Conservation (phyloP, 2,113 vertebrate genomes). For the Xyrauchen texanus region DNA sequence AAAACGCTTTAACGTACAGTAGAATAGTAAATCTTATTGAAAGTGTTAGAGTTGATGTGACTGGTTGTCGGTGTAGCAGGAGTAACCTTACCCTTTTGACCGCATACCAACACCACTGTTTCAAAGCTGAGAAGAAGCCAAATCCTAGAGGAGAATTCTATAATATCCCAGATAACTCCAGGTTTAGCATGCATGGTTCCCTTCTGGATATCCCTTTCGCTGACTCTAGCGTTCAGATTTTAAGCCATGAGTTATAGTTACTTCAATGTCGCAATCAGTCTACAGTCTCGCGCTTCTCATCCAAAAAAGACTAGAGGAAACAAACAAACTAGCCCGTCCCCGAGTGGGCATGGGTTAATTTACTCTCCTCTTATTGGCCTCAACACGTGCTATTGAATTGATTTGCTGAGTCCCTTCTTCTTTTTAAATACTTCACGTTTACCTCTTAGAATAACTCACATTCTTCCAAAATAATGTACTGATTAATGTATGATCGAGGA, state of each 20-base stretch:
- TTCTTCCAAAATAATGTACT: too few species aligned
- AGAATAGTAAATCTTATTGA: too few species aligned
- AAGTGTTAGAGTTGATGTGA: too few species aligned
- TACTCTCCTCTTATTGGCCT: conserved; percentile 61
- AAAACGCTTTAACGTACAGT: too few species aligned
- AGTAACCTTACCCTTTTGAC: conserved; percentile 71
- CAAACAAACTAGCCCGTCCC: conserved; percentile 27
- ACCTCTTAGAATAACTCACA: conserved; percentile 27
- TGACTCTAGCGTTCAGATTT: conserved; percentile 1
- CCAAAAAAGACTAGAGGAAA: conserved; percentile 44
- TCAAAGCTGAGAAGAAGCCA: conserved; percentile 60
- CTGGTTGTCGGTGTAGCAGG: too few species aligned
- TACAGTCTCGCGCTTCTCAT: conserved; percentile 19
- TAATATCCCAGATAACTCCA: conserved; percentile 53
- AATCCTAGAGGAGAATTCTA: conserved; percentile 50
- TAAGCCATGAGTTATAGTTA: conserved; percentile 20
- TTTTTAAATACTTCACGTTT: conserved; percentile 57
- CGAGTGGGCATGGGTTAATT: conserved; percentile 59
- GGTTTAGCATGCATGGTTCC: conserved; percentile 65
- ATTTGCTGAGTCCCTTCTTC: too few species aligned
- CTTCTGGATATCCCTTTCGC: conserved; percentile 32
- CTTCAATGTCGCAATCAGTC: too few species aligned
- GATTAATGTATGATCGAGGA: too few species aligned
- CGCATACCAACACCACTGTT: conserved; percentile 49
- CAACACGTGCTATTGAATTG: conserved; percentile 48